Percentiles rank a stretch among this genome's conserved stretches.
phyloP scores from a whole-genome alignment of 2,888 invertebrate genomes.

The Stenoptilia bipunctidactyla region DNA sequence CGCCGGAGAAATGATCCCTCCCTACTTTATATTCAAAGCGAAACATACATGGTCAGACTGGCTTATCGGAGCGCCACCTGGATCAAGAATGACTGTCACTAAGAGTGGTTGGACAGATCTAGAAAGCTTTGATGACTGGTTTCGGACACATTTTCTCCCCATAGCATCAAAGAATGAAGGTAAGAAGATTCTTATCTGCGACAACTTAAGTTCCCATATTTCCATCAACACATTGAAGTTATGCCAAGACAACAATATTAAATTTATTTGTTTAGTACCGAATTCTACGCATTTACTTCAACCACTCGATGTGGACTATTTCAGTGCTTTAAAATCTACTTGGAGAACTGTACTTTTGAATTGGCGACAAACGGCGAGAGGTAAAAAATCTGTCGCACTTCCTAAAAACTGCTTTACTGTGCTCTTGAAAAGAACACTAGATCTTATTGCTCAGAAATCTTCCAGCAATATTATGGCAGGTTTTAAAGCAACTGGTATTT shows the following conservation, averaged over 20 bases:
- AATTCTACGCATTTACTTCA: constrained; percentile 12
- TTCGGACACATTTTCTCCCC: constrained; percentile 14
- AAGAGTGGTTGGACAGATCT: constrained; percentile 17
- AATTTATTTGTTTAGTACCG: constrained; percentile 8
- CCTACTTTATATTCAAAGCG: constrained; percentile 19
- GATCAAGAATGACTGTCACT: constrained; percentile 15
- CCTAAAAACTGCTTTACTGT: constrained; percentile 10
- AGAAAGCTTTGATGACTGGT: constrained; percentile 18
- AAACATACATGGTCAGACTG: constrained; percentile 19
- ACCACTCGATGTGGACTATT: constrained; percentile 14
- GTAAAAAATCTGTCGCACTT: constrained; percentile 8
- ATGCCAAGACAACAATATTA: constrained; percentile 12
- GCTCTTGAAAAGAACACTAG: constrained; percentile 8
- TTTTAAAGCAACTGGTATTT: constrained; percentile 9
- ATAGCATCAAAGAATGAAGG: constrained; percentile 13
- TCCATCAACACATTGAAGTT: constrained; percentile 12
- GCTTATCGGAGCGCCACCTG: constrained; percentile 16
- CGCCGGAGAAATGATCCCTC: constrained; percentile 14
- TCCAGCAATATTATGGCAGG: constrained; percentile 8
- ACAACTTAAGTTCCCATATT: constrained; percentile 16
- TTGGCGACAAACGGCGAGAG: constrained; percentile 11
- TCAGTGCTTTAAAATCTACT: constrained; percentile 8
- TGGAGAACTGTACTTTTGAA: constrained; percentile 8
- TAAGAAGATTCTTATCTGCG: constrained; percentile 14
- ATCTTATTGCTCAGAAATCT: constrained; percentile 6